Base-by-base conservation (phyloP, 2,113 vertebrate genomes). In the Planiliza haematocheilus region DNA sequence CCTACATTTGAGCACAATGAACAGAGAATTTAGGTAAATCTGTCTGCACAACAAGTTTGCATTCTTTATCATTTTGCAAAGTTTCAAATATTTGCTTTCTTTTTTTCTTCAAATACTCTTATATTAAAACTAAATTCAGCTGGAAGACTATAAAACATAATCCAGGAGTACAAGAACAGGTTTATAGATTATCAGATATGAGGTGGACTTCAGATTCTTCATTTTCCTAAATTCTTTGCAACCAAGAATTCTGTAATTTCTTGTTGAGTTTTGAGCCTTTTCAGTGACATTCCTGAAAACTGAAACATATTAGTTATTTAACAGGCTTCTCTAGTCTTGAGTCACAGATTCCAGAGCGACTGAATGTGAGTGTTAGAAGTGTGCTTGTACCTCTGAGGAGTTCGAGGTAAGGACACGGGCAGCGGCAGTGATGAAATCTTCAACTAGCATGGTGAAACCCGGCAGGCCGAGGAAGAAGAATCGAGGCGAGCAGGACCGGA, bases 381-480 rank as follows among this genome's bases (percentile, higher is more conserved):
- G 39, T 60, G 14, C 38, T 30, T 17, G 92, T 95, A 98, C 97
- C 95, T 95, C 95, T n/a, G 88, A 85, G 48, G 81, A 86, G 84
- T 94, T 94, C 0, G 92, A 65, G 77, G 91, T 93, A 70, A 99
- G 96, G 53, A 98, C 92, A 16, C 92, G 93, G 55, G 95, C 94
- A 0, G 97, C 94, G 0, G 96, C 97, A 0, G 91, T 90, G 52
- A 99, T 95, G 89, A 98, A 99, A 91, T 99, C 97, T 74, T 95
- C 93, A 2, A 98, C 81, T 65, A 99, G 93, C 95, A 99, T 95
- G 0, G 95, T 97, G 89, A 98, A 99, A 61, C 97, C 97, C 3
- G 97, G 98, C 64, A 99, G 93, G 39, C 95, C 95, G 77, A 99
- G 92, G 88, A 97, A 98, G 91, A 99, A 99, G 89, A 99, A 98